Evolutionary conservation across 2,113 vertebrate genomes (phyloP), one percentile per base, ranked within the genome.

Genomic region (Macroglossus sobrinus): DNA sequence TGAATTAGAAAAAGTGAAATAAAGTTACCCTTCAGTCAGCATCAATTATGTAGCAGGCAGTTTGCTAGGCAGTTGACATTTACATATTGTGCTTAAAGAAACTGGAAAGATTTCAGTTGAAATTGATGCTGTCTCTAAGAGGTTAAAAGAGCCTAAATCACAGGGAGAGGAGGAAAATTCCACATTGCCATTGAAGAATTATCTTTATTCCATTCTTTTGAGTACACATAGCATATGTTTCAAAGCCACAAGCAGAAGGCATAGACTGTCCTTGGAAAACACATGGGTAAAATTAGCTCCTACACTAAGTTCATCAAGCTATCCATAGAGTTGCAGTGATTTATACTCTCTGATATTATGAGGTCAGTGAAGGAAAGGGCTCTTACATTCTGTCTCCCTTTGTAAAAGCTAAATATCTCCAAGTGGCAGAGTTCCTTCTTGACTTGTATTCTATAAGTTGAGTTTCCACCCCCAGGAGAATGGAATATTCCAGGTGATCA

Each of bases 401-500:
- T 71, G 22, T 69, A 64, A 94, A 90, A 78, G n/a, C 63, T 40
- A 47, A 94, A 14, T 33, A 19, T 91, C 38, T 96, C 85, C 74
- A 86, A 47, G 74, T 93, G 91, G 50, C 84, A 57, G 22, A 63
- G 22, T 57, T 89, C 76, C 88, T 92, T n/a, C 71, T 57, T 87
- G 69, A 80, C 40, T 66, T 59, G 74, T 69, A 63, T 40, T 78
- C 76, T 91, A 93, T 79, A 12, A 63, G 69, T 80, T 85, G 66
- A 75, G 53, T 19, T 92, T 95, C 50, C 47, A 53, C 28, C 96
- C 80, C 30, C 26, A 18, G 33, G 68, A 81, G 75, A 88, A 81
- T 64, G 82, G 96, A 97, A 96, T 97, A 96, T 96, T 95, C 93
- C 94, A 96, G 74, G 71, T 91, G 68, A 93, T 63, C 47, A 80